phyloP scores from a whole-genome alignment of 2,797 vertebrate species.

The Urophycis tenuis region DNA sequence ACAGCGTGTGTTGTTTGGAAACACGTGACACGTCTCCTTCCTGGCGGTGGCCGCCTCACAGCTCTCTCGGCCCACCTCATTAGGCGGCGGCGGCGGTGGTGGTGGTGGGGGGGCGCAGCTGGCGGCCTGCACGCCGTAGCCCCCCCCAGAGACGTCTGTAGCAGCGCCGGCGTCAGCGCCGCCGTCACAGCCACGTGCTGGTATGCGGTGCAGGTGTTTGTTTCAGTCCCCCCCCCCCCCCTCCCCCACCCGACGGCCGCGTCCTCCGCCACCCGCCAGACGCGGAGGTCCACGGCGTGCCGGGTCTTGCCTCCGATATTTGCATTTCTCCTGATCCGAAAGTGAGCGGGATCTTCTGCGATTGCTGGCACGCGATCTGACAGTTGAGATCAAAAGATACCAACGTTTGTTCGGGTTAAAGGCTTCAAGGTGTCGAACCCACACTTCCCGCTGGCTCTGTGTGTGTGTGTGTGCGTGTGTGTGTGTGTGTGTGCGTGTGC shows the following conservation, averaged over 20 bases:
- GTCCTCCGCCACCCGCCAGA: neutral
- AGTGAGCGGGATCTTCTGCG: neutral
- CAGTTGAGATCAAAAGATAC: neutral
- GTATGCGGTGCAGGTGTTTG: neutral
- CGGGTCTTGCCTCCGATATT: neutral
- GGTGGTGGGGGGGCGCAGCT: slow-evolving; percentile 38
- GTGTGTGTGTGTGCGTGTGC: too few species aligned
- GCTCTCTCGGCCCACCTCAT: slow-evolving; percentile 47
- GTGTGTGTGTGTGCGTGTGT: too few species aligned
- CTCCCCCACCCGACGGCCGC: too few species aligned
- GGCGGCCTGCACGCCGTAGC: neutral
- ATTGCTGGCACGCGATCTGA: neutral
- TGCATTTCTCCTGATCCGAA: neutral
- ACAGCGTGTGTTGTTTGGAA: slow-evolving; percentile 46
- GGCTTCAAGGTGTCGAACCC: neutral
- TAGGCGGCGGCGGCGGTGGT: too few species aligned
- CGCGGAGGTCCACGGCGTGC: neutral
- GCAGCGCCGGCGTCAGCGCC: neutral
- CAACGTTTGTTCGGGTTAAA: neutral
- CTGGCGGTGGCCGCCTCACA: slow-evolving; percentile 23
- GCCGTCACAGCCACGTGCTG: neutral
- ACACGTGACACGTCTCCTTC: slow-evolving; percentile 45
- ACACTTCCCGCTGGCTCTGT: neutral
- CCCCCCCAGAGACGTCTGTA: neutral
- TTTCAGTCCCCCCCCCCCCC: neutral